These are phyloP conservation scores for Calonectris borealis DNA, from an alignment of 2,113 vertebrate species.

Conservation along the genomic window DNA sequence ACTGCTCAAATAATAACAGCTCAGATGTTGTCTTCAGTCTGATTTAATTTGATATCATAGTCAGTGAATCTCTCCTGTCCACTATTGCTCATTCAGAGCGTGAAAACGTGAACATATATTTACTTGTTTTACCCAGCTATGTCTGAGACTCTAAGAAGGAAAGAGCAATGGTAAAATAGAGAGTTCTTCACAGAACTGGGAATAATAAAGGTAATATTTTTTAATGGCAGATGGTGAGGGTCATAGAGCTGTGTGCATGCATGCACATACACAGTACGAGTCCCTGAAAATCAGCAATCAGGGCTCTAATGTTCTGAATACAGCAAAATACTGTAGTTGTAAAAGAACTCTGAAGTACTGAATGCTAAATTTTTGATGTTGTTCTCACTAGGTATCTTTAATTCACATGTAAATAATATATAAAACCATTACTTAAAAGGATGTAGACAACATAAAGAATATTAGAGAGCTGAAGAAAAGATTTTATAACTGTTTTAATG, in stretches of 20 bases:
- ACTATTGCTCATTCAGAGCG: neutral
- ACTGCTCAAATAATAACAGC: neutral
- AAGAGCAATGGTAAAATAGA: neutral
- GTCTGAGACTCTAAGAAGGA: neutral
- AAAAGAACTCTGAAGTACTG: neutral
- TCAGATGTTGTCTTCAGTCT: neutral
- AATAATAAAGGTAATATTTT: neutral
- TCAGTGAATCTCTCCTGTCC: neutral
- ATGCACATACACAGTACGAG: neutral
- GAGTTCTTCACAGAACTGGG: neutral
- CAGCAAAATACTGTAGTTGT: neutral
- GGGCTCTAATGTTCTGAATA: neutral
- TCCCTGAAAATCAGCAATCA: neutral
- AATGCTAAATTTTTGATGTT: neutral
- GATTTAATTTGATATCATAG: neutral
- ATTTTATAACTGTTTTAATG: neutral
- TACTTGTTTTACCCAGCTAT: neutral
- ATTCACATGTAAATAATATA: neutral
- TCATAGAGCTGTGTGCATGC: neutral
- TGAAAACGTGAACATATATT: neutral
- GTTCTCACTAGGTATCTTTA: neutral
- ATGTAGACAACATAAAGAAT: neutral
- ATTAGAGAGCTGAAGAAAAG: neutral
- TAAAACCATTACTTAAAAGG: neutral
- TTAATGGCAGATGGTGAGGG: neutral